Percentiles rank a stretch among this genome's conserved stretches.
These are phyloP conservation scores for Temnothorax nylanderi DNA, from an alignment of 1,140 invertebrate species.

Conservation along the genomic window DNA sequence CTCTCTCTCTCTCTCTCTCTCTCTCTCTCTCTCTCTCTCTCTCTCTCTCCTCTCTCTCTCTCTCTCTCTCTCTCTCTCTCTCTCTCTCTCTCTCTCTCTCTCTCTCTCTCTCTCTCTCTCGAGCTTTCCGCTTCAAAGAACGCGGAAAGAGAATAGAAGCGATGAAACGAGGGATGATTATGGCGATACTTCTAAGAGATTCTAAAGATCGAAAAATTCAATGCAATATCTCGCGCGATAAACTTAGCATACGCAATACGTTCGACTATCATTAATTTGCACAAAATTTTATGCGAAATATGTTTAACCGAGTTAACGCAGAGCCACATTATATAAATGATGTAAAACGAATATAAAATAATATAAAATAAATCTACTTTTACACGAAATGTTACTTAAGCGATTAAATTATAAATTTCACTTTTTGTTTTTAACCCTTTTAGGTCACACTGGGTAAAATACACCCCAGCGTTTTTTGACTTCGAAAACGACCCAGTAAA, in stretches of 20 bases:
- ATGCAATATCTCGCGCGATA: not conserved
- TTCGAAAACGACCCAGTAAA: too few relatives aligned
- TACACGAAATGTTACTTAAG: conserved; percentile 11
- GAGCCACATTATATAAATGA: too few relatives aligned
- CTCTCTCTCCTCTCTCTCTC: not conserved
- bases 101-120: not conserved
- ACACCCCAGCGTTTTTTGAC: too few relatives aligned
- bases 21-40: not conserved
- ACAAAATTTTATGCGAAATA: not conserved
- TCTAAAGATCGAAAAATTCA: not conserved
- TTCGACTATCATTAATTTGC: not conserved
- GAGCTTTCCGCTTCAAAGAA: not conserved
- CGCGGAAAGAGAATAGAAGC: not conserved
- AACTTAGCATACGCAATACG: not conserved
- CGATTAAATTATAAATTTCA: not conserved
- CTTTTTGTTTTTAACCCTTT: not conserved
- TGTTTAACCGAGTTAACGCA: not conserved
- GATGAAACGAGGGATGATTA: not conserved
- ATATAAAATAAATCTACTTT: not conserved
- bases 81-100: too few relatives aligned
- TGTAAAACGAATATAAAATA: not conserved
- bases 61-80: not conserved
- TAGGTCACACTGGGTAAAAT: too few relatives aligned
- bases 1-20: too few relatives aligned
- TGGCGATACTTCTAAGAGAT: not conserved